Conservation (phyloP, 2,888 invertebrate species). For the Hetaerina titia region DNA sequence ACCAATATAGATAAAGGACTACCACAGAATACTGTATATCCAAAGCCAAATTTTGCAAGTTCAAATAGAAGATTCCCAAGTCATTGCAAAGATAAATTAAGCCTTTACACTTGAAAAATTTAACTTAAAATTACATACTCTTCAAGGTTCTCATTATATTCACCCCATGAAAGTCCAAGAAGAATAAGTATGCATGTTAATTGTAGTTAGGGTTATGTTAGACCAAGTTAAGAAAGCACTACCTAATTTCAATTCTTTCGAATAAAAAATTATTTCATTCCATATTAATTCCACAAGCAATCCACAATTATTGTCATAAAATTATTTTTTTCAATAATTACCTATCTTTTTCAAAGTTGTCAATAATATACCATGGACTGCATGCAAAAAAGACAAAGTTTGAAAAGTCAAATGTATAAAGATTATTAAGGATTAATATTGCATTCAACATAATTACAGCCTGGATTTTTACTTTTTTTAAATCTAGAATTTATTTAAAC, state of each 20-base stretch:
- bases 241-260: neutral
- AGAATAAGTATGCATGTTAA: neutral
- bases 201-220: neutral
- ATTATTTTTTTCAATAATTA: neutral
- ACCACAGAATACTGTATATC: neutral
- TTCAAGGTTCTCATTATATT: too few relatives aligned
- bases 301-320: neutral
- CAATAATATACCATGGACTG: constrained; percentile 43
- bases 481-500: neutral
- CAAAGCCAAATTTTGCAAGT: neutral
- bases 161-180: neutral
- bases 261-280: neutral
- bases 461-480: constrained; percentile 13
- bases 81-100: neutral
- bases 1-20: neutral
- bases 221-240: neutral
- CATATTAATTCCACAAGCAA: neutral
- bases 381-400: constrained; percentile 40
- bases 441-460: neutral
- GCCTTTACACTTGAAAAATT: neutral
- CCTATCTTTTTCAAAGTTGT: constrained; percentile 24
- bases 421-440: neutral
- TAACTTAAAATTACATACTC: too few relatives aligned
- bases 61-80: neutral
- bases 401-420: neutral